These are phyloP conservation scores for Melanchra persicariae DNA, from an alignment of 2,888 invertebrate genomes.

Conservation along the genomic window DNA sequence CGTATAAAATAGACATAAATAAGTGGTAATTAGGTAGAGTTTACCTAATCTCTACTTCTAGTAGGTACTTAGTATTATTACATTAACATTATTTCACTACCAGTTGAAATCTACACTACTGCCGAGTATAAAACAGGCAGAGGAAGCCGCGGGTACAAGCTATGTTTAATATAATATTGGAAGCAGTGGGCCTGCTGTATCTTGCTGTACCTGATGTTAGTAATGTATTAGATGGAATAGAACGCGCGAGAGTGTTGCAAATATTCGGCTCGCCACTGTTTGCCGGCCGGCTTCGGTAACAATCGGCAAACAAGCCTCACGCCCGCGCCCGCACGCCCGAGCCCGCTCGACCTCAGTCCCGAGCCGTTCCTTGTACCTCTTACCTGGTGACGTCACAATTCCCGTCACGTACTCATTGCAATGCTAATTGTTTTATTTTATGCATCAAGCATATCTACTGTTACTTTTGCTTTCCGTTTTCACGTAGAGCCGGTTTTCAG, in stretches of 20 bases:
- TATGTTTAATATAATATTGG: not conserved
- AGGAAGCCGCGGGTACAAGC: not conserved
- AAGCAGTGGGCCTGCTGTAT: conserved; percentile 15
- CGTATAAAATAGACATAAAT: not conserved
- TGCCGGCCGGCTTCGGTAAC: conserved; percentile 28
- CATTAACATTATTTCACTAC: not conserved
- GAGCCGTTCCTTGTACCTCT: not conserved
- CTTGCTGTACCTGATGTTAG: conserved; percentile 5
- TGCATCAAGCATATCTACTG: not conserved
- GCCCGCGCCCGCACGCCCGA: too few relatives aligned
- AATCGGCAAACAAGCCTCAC: conserved; percentile 40
- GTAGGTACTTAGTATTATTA: not conserved
- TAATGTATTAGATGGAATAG: conserved; percentile 72
- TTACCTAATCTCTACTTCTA: not conserved
- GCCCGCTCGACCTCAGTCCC: not conserved
- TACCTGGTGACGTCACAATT: not conserved
- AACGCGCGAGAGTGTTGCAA: conserved; percentile 58
- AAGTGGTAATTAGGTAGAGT: not conserved
- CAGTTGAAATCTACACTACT: not conserved
- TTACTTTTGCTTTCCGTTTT: not conserved
- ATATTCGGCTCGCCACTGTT: conserved; percentile 57
- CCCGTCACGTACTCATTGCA: not conserved
- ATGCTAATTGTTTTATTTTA: not conserved
- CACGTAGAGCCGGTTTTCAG: not conserved
- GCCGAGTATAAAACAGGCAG: not conserved